Base-by-base conservation (phyloP, 1,140 invertebrate genomes). In the Cherax destructor region DNA sequence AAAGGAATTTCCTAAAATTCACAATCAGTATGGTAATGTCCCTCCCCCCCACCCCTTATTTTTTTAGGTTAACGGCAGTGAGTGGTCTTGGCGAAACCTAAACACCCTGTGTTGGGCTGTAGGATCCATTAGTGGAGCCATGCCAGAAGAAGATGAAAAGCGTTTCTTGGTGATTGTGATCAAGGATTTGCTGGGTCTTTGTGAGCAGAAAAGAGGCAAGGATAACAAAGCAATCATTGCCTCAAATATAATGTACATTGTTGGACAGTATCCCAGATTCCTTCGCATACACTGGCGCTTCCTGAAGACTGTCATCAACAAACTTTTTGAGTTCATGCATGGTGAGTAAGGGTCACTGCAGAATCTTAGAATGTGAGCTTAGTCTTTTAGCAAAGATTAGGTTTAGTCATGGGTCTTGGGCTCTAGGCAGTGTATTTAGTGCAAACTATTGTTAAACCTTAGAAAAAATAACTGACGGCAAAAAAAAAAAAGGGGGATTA, bases 251-350 rank as follows among this genome's bases (percentile, higher is more conserved):
- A 99, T 99, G 99, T 99, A 99, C 95, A 99, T 99, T 92, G 99
- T 99, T 59, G 99, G 99, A 49, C 99, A 99, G 94, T 99, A 99
- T 95, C 99, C 99, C 80, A 96, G 99, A 78, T 99, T 99, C 95
- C 95, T 99, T 69, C 95, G 98, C 93, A 99, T 98, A n/a, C 99
- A 99, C 95, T 99, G 99, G 99, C 99, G 99, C 95, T 99, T 99
- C 95, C 96, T 99, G n/a, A 99, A 99, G 95, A 99, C 99, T 88
- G 99, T 99, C 94, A 99, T 99, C 78, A 99, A 99, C 95, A 99
- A 99, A 95, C 95, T 99, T 61, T 99, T 99, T 95, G 99, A 99
- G 95, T 99, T 99, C 95, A 99, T 99, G 99, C 99, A 99, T 95
- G 97, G 96, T 97, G 94, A 95, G 95, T 93, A 61, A 5, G 30